These are phyloP conservation scores for Drosophila imparisetae DNA, from an alignment of 2,888 invertebrate species.

Conservation along the genomic window DNA sequence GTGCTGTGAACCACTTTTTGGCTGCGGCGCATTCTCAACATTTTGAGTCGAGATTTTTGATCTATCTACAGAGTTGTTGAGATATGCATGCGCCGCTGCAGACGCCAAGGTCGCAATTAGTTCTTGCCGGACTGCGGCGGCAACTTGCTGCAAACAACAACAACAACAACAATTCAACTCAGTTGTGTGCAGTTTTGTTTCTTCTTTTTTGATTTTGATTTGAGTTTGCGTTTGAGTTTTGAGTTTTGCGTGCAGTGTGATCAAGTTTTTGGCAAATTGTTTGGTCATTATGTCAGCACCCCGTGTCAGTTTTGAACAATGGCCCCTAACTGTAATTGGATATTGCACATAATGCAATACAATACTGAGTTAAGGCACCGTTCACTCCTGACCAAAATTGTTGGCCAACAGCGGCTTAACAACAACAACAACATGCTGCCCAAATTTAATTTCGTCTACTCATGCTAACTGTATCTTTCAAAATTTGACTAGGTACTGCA, in stretches of 20 bases:
- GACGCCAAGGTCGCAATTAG: slow-evolving; percentile 76
- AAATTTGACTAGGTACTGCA: slow-evolving; percentile 31
- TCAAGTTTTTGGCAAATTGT: slow-evolving; percentile 58
- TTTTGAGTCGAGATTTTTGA: slow-evolving; percentile 29
- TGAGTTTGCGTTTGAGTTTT: slow-evolving; percentile 4
- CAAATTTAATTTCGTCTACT: slow-evolving; percentile 24
- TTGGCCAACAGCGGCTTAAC: background rate
- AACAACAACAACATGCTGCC: slow-evolving; percentile 5
- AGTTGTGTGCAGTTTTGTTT: slow-evolving; percentile 31
- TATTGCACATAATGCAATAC: slow-evolving; percentile 42
- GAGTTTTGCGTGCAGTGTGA: slow-evolving; percentile 8
- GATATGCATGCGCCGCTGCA: slow-evolving; percentile 56
- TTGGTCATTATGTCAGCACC: slow-evolving; percentile 71
- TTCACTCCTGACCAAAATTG: slow-evolving; percentile 22
- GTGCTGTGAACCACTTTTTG: slow-evolving; percentile 7
- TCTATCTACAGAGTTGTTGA: slow-evolving; percentile 46
- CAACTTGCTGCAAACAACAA: slow-evolving; percentile 22
- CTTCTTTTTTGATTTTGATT: slow-evolving; percentile 43
- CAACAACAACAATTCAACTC: slow-evolving; percentile 35
- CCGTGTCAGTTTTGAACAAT: slow-evolving; percentile 41
- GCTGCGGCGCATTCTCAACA: slow-evolving; percentile 39
- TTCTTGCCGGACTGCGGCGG: slow-evolving; percentile 53
- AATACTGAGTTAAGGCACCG: slow-evolving; percentile 17
- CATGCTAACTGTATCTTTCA: slow-evolving; percentile 14
- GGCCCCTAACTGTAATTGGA: slow-evolving; percentile 42